Evolutionary conservation across 2,888 invertebrate species (phyloP).

Genomic region (Rotaria socialis): DNA sequence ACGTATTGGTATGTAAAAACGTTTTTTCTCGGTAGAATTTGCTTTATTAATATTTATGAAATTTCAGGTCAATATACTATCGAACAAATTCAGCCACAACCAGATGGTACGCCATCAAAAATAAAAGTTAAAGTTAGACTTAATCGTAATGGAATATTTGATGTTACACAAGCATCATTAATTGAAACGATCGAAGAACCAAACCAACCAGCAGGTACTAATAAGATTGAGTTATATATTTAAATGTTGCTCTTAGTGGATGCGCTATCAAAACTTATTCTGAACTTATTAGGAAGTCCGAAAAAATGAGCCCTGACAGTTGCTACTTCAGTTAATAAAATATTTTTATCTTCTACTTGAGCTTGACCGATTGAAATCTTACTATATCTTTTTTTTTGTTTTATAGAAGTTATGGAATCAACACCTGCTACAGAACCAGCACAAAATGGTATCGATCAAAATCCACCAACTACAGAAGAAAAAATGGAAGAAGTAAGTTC

Average conservation of each 20-base stretch:
- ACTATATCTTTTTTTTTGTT: not conserved
- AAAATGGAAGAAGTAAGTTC: not conserved
- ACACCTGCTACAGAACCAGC: slow-evolving; percentile 46
- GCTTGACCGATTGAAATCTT: not conserved
- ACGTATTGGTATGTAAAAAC: slow-evolving; percentile 66
- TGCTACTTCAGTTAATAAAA: too few species aligned
- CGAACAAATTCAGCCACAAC: slow-evolving; percentile 69
- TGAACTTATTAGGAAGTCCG: too few species aligned
- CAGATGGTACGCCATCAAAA: slow-evolving; percentile 85
- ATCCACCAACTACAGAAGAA: not conserved
- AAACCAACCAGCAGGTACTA: not conserved
- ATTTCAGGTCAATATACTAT: slow-evolving; percentile 58
- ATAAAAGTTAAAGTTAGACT: slow-evolving; percentile 91
- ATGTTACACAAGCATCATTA: slow-evolving; percentile 77
- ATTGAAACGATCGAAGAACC: slow-evolving; percentile 53
- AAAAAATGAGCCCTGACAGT: too few species aligned
- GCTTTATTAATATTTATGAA: not conserved
- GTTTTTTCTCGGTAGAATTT: not conserved
- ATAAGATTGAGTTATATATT: not conserved
- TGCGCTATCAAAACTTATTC: too few species aligned
- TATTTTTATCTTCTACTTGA: too few species aligned
- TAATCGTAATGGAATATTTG: slow-evolving; percentile 85
- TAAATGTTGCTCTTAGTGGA: too few species aligned
- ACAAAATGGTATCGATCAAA: not conserved
- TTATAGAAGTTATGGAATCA: slow-evolving; percentile 54